Evolutionary conservation across 2,888 invertebrate species (phyloP), one percentile per base, ranked within the genome.

Genomic region (Clunio marinus): DNA sequence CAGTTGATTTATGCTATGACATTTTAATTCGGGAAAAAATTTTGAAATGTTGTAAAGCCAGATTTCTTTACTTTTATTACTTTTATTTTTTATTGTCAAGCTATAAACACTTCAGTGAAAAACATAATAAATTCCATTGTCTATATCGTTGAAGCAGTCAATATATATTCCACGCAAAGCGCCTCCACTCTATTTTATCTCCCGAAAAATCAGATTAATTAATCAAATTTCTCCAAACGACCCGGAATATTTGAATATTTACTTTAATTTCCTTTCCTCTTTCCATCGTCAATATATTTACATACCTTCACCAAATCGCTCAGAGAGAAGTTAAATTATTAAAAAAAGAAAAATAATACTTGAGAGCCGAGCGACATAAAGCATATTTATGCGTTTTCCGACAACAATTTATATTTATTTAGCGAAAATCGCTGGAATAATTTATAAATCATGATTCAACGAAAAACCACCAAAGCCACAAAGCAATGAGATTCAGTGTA

Each of bases 341-440:
- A 15, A n/a, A n/a, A n/a, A n/a, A n/a, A n/a, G n/a, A 41, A 5
- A 15, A 41, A 10, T 15, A 41, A 10, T 41, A 3, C 41, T n/a
- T 2, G 7, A n/a, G 7, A 2, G 4, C 41, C 41, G 10, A 41
- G 15, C 32, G 41, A n/a, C 41, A 41, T 15, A 41, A 41, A 41
- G 41, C 41, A 41, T 41, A 41, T 41, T 41, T 41, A 41, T 41
- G 41, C 15, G 41, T 15, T n/a, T n/a, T n/a, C n/a, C n/a, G n/a
- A 41, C 22, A 62, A 37, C 62, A 62, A 62, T 62, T 62, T 62
- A 24, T 62, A 62, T 62, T 62, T 62, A 62, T 62, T 62, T 62
- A 62, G 41, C 41, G 37, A 13, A 41, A 41, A 41, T 3, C 41
- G 41, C 41, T 41, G 41, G n/a, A 41, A 41, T 41, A 41, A 41